Evolutionary conservation across 2,113 vertebrate species (phyloP), one percentile per base, ranked within the genome.

Genomic region (Leptocoma aspasia): DNA sequence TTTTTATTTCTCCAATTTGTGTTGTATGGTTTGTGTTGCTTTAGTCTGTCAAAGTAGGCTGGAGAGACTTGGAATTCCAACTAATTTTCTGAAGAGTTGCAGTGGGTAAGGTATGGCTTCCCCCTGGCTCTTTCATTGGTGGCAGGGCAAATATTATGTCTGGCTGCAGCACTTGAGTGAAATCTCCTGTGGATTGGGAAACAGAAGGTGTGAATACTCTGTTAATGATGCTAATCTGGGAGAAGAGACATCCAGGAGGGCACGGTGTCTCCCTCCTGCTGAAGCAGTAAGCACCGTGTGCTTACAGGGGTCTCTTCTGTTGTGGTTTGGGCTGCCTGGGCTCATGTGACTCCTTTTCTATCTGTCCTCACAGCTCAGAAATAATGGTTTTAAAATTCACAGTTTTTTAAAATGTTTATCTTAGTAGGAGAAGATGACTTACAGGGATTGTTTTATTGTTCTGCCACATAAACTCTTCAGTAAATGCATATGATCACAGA

Each of bases 211-310:
- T 13, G 45, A n/a, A 7, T n/a, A 6, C 17, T 53, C 49, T 57
- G 52, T 33, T 54, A 41, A 54, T 47, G 53, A 54, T 44, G 49
- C 24, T 52, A 45, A 49, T 80, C 0, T 75, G 49, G 80, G 66
- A 83, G 66, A 35, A 56, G 57, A 54, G 15, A 14, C 15, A 23
- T 26, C 24, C 54, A 19, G 59, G 31, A 83, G 13, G n/a, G 19
- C 27, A 64, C 3, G 2, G 33, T 72, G 47, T 21, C 33, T 75
- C 15, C 27, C 35, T 45, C 26, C 24, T 19, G 28, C 52, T 65
- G 76, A 37, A 73, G 64, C 54, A 57, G 30, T 30, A 19, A 77
- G 22, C 22, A 50, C 26, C 0, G 0, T 15, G n/a, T 57, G 30
- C 35, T 63, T 24, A 5, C 0, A 5, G 23, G 12, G 7, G 7